These are phyloP conservation scores for Ivindomyrus marchei DNA, from an alignment of 2,113 vertebrate species.

Conservation along the genomic window DNA sequence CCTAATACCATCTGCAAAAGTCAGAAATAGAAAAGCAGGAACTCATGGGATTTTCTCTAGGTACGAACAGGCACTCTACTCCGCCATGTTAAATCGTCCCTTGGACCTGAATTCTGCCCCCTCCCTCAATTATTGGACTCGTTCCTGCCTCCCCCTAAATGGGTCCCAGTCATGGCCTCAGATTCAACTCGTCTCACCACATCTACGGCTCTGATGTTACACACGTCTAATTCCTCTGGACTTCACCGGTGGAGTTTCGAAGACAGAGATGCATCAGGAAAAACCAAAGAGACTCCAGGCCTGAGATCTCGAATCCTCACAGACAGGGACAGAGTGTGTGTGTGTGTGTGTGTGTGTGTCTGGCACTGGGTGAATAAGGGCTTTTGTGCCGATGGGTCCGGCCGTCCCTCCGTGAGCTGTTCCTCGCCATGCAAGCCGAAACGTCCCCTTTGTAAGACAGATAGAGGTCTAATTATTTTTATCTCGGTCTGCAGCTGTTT, in stretches of 20 bases:
- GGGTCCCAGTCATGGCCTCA: neutral
- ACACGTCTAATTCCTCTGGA: neutral
- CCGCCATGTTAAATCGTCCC: neutral
- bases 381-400: slow-evolving; percentile 5
- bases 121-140: neutral
- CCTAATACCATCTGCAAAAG: neutral
- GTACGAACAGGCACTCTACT: neutral
- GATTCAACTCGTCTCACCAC: neutral
- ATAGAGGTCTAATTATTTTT: slow-evolving; percentile 42
- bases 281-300: neutral
- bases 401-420: neutral
- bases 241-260: neutral
- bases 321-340: neutral
- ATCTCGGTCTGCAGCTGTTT: slow-evolving; percentile 25
- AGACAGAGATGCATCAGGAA: neutral
- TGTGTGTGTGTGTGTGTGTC: neutral
- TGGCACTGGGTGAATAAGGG: neutral
- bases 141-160: neutral
- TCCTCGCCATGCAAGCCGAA: neutral
- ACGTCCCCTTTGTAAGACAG: slow-evolving; percentile 22
- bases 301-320: neutral
- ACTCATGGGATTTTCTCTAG: neutral
- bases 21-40: neutral
- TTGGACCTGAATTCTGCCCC: neutral
- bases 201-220: neutral